Evolutionary conservation across 2,888 invertebrate genomes (phyloP).

Genomic region (Standfussiana lucernea): DNA sequence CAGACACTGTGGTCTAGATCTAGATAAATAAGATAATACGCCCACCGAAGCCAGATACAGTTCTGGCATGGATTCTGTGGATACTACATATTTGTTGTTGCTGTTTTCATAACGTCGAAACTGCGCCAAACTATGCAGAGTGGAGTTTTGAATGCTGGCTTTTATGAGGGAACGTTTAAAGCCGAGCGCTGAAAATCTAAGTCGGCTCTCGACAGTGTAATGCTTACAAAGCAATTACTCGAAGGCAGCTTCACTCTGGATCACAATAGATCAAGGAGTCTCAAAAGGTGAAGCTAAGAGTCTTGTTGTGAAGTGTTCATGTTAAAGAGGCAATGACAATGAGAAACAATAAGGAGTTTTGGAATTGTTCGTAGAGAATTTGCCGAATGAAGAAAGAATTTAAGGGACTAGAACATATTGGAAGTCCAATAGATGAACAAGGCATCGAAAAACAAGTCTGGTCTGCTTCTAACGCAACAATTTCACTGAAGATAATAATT

Average conservation of each 20-base stretch:
- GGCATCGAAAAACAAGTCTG: background rate
- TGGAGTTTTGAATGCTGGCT: conserved; percentile 39
- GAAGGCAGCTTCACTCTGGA: conserved; percentile 25
- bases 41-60: conserved; percentile 12
- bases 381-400: background rate
- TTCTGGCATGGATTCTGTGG: conserved; percentile 18
- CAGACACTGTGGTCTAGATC: conserved; percentile 25
- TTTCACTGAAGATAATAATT: background rate
- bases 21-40: conserved; percentile 40
- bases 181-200: conserved; percentile 28
- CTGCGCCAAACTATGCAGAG: conserved; percentile 41
- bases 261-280: conserved; percentile 40
- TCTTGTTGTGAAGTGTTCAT: conserved; percentile 36
- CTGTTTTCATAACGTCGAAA: conserved; percentile 37
- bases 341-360: background rate
- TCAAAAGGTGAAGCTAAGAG: conserved; percentile 33
- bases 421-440: background rate
- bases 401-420: background rate
- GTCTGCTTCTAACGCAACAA: background rate
- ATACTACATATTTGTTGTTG: conserved; percentile 5
- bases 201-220: conserved; percentile 30
- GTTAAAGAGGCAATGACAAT: conserved; percentile 11
- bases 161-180: conserved; percentile 33
- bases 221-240: conserved; percentile 41
- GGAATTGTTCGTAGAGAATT: background rate